Evolutionary conservation across 2,797 vertebrate genomes (phyloP), one percentile per base, ranked within the genome.

Genomic region (Crenichthys baileyi): DNA sequence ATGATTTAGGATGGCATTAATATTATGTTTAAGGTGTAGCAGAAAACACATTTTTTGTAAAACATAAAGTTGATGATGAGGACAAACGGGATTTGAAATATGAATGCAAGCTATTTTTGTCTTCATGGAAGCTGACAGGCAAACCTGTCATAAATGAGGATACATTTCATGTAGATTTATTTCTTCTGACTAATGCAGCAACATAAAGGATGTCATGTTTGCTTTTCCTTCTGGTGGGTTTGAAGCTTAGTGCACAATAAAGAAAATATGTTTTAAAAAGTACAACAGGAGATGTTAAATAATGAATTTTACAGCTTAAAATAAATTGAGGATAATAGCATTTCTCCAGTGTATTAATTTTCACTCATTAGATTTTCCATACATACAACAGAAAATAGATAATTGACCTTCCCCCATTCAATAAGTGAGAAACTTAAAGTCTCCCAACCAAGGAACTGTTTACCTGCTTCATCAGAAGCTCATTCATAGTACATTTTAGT

Each of bases 21-120:
- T 80, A 65, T 83, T 79, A 79, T 56, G 53, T 86, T 80, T 58
- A 70, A 56, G 31, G 72, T 50, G 24, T 55, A 53, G 39, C 63
- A 68, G 46, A 77, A 72, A 88, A 90, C 13, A 16, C 13, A 22
- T 6, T 53, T 53, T 20, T 53, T 53, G 51, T 18, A 22, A 53
- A 53, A 26, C 6, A 46, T 61, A n/a, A 81, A 81, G 83, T 78
- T 80, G 78, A 75, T 77, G 78, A 84, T 78, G 79, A 77, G 63
- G 76, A 88, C 78, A 90, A 89, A 89, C 75, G 82, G 63, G 83
- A 70, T 87, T 85, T 86, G 70, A 83, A 7, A 86, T 83, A 86
- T 83, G 74, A 85, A 88, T 84, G 79, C 90, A 72, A 72, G 72
- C 83, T 76, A 70, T 31, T 81, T 55, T 61, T 6, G 73, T 79